Conservation (phyloP, 2,797 vertebrate genomes). For the Coendou prehensilis region DNA sequence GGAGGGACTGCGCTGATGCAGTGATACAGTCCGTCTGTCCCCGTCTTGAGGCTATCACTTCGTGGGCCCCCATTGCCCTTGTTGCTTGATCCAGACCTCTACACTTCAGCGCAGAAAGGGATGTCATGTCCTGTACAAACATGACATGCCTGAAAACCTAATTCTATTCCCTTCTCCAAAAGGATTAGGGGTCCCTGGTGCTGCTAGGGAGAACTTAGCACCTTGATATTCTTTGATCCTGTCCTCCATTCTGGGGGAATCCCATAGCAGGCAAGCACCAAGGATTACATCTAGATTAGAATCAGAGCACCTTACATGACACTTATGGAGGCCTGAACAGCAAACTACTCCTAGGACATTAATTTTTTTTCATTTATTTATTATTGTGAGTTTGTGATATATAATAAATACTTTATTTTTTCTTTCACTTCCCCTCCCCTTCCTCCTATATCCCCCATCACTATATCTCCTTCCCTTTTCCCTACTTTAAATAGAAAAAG, state of each 20-base stretch:
- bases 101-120: background rate
- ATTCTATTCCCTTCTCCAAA: background rate
- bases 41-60: background rate
- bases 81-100: background rate
- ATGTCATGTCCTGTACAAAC: background rate
- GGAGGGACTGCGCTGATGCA: background rate
- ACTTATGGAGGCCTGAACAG: background rate
- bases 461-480: background rate
- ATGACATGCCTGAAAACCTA: background rate
- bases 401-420: background rate
- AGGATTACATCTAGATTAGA: background rate
- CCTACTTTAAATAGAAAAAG: background rate
- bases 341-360: background rate
- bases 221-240: background rate
- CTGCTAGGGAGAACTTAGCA: background rate
- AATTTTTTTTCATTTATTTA: background rate
- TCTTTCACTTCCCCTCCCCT: background rate
- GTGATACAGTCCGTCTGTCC: background rate
- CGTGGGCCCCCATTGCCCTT: no score
- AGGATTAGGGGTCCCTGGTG: background rate
- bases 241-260: accelerated
- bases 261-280: background rate
- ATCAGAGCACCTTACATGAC: background rate
- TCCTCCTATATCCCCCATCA: background rate
- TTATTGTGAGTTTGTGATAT: background rate